Percentiles rank a stretch among this genome's conserved stretches.
Conservation (phyloP, 2,888 invertebrate genomes). For the Drosophila ezoana region DNA sequence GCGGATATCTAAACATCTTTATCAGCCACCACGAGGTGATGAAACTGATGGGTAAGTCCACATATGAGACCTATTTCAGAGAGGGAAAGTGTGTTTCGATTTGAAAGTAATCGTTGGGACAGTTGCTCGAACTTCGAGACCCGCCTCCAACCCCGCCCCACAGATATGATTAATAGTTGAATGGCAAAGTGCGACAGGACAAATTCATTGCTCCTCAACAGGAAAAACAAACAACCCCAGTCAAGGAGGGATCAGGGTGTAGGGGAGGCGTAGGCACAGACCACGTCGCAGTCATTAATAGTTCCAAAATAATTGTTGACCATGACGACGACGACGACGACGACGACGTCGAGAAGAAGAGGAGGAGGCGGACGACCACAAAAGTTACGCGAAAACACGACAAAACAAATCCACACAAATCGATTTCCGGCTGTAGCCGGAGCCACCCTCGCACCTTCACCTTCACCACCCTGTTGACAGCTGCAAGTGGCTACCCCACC, state of each 20-base stretch:
- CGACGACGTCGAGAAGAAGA: not conserved
- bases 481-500: conserved; percentile 60
- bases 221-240: conserved; percentile 63
- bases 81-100: conserved; percentile 31
- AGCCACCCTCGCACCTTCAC: conserved; percentile 40
- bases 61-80: not conserved
- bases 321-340: conserved; percentile 48
- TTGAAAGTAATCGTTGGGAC: conserved; percentile 38
- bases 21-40: conserved; percentile 92
- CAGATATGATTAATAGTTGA: conserved; percentile 71
- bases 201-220: conserved; percentile 70
- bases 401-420: conserved; percentile 78
- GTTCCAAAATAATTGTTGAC: conserved; percentile 78
- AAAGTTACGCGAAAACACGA: conserved; percentile 64
- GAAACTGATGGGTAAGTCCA: conserved; percentile 90
- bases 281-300: conserved; percentile 72
- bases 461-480: conserved; percentile 63
- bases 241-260: not conserved
- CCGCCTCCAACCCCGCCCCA: conserved; percentile 31
- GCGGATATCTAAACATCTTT: conserved; percentile 91
- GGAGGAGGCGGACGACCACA: conserved; percentile 26
- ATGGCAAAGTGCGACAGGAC: conserved; percentile 65
- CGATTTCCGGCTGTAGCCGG: conserved; percentile 63
- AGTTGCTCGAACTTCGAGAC: conserved; percentile 25
- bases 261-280: conserved; percentile 12